Percentiles rank a stretch among this genome's conserved stretches.
phyloP scores from a whole-genome alignment of 2,113 vertebrate genomes.

The Notarius lentiginosus region DNA sequence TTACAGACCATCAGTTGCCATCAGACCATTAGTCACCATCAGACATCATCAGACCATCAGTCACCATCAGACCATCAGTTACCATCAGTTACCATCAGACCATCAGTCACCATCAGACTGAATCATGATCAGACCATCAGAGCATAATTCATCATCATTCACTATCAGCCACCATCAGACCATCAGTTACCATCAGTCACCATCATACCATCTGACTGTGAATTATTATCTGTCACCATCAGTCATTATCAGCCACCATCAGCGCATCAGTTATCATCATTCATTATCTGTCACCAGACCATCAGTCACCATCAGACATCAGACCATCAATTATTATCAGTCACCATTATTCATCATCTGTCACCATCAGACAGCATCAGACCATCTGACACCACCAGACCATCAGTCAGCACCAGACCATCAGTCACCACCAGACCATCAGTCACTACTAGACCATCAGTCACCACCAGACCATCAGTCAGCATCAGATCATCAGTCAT shows the following conservation, averaged over 20 bases:
- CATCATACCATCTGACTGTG: too few species aligned
- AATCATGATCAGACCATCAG: not conserved
- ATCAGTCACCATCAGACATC: not conserved
- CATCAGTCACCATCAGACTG: not conserved
- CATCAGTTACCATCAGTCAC: too few species aligned
- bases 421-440: not conserved
- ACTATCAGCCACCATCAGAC: not conserved
- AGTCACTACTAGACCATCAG: not conserved
- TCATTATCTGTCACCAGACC: not conserved
- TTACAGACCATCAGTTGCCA: not conserved
- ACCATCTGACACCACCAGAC: not conserved
- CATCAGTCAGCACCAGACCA: not conserved
- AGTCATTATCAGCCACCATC: not conserved
- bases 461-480: not conserved
- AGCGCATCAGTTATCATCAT: not conserved
- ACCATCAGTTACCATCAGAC: not conserved
- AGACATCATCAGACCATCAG: not conserved
- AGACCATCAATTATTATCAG: not conserved
- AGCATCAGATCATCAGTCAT: not conserved
- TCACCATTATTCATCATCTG: too few species aligned
- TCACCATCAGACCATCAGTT: not conserved
- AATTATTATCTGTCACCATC: not conserved
- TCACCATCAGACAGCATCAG: not conserved
- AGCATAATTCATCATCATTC: not conserved
- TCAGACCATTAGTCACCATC: not conserved